phyloP scores from a whole-genome alignment of 2,797 vertebrate species.

The Darevskia mixta region DNA sequence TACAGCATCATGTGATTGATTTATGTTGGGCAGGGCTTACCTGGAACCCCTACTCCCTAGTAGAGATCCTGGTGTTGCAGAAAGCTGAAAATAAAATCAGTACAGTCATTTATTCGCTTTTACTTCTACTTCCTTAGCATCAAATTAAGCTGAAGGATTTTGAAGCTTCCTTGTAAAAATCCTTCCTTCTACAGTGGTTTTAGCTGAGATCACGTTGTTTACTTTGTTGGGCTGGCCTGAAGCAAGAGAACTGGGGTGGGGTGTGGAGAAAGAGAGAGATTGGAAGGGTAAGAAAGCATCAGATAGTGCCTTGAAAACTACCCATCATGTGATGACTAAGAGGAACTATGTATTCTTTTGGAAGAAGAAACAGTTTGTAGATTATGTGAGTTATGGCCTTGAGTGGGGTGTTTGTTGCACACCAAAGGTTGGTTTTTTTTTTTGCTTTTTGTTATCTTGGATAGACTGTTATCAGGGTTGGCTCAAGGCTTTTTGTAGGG shows the following conservation, averaged over 20 bases:
- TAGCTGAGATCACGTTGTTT: background rate
- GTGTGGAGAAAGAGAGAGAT: no score
- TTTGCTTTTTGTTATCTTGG: background rate
- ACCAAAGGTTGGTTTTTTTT: background rate
- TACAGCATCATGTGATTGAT: no score
- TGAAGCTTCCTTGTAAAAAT: background rate
- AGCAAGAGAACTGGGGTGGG: background rate
- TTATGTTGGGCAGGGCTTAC: no score
- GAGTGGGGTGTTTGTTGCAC: background rate
- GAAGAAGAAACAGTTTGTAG: background rate
- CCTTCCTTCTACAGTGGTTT: background rate
- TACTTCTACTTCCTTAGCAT: background rate
- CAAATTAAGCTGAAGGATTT: background rate
- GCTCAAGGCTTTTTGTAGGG: background rate
- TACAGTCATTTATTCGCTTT: background rate
- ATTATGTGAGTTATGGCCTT: background rate
- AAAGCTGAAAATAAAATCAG: background rate
- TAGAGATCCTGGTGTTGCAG: background rate
- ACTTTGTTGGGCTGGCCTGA: conserved; percentile 10
- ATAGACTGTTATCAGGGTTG: background rate
- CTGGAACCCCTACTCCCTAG: no score
- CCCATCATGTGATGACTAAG: background rate
- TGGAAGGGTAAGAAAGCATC: background rate
- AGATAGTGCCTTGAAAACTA: background rate
- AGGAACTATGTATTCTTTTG: background rate